These are phyloP conservation scores for Myotis vivesi DNA, from an alignment of 2,797 vertebrate genomes.

Conservation along the genomic window DNA sequence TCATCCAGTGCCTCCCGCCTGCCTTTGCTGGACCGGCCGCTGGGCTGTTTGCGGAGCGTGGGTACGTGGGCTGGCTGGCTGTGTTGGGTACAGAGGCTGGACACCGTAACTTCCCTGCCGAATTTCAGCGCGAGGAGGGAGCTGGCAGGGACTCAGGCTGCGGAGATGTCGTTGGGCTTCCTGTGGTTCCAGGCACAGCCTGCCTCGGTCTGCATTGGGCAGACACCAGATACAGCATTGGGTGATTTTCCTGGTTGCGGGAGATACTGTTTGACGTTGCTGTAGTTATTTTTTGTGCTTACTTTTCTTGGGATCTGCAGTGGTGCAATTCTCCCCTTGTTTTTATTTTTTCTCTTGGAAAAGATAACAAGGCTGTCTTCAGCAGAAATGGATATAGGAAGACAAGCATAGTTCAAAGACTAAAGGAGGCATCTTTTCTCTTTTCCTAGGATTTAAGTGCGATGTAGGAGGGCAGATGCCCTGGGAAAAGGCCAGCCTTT, in stretches of 20 bases:
- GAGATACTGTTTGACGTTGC: conserved; percentile 61
- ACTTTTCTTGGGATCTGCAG: conserved; percentile 79
- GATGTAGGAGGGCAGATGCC: conserved; percentile 40
- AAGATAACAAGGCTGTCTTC: conserved; percentile 74
- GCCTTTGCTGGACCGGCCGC: not conserved
- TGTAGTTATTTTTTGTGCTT: conserved; percentile 62
- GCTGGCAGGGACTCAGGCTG: conserved; percentile 74
- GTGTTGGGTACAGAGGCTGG: conserved; percentile 52
- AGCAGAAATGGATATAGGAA: conserved; percentile 73
- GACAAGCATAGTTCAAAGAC: conserved; percentile 60
- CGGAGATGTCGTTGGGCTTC: conserved; percentile 65
- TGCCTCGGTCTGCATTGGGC: conserved; percentile 55
- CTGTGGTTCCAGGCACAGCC: conserved; percentile 59
- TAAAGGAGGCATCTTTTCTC: conserved; percentile 41
- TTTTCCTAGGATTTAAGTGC: conserved; percentile 27
- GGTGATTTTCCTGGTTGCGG: conserved; percentile 70
- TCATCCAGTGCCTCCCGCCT: not conserved
- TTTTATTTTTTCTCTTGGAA: conserved; percentile 52
- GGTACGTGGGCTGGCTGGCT: conserved; percentile 6
- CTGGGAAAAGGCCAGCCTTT: conserved; percentile 36
- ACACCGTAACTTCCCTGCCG: conserved; percentile 68
- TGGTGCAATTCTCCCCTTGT: conserved; percentile 57
- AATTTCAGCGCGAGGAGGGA: conserved; percentile 50
- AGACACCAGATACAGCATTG: conserved; percentile 49
- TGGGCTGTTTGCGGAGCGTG: not conserved